Evolutionary conservation across 2,888 invertebrate genomes (phyloP).

Genomic region (Antitype chi): DNA sequence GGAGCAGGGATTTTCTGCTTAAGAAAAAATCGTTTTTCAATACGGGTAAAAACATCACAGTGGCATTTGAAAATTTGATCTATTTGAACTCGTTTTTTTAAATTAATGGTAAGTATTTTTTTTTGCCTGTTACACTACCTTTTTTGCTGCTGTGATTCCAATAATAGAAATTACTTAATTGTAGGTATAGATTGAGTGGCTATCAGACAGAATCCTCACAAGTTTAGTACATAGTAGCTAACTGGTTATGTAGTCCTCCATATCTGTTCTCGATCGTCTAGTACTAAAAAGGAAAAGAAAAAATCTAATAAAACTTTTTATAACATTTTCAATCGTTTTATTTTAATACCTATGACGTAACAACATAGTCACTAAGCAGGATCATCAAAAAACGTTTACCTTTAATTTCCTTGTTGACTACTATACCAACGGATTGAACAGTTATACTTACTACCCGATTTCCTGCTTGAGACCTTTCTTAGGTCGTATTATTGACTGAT

Average conservation of each 20-base stretch:
- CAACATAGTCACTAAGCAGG: neutral
- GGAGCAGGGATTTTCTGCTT: neutral
- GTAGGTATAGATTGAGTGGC: constrained; percentile 1
- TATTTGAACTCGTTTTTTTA: neutral
- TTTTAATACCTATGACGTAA: neutral
- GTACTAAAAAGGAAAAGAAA: constrained; percentile 10
- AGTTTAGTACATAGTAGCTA: neutral
- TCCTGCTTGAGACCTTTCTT: neutral
- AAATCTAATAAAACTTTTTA: constrained; percentile 22
- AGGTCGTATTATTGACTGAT: too few relatives aligned
- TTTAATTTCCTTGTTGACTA: neutral
- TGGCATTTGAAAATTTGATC: constrained; percentile 1
- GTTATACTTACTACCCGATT: neutral
- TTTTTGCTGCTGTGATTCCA: constrained; percentile 7
- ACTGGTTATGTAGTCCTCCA: constrained; percentile 6
- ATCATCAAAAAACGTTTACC: neutral
- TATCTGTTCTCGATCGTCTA: constrained; percentile 29
- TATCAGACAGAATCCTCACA: neutral
- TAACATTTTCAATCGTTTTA: neutral
- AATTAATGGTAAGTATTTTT: neutral
- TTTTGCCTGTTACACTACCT: neutral
- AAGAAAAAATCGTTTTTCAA: neutral
- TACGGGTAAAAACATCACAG: constrained; percentile 3
- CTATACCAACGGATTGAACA: neutral
- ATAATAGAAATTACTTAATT: neutral